Base-by-base conservation (phyloP, 2,113 vertebrate species). In the Sylvietta virens region DNA sequence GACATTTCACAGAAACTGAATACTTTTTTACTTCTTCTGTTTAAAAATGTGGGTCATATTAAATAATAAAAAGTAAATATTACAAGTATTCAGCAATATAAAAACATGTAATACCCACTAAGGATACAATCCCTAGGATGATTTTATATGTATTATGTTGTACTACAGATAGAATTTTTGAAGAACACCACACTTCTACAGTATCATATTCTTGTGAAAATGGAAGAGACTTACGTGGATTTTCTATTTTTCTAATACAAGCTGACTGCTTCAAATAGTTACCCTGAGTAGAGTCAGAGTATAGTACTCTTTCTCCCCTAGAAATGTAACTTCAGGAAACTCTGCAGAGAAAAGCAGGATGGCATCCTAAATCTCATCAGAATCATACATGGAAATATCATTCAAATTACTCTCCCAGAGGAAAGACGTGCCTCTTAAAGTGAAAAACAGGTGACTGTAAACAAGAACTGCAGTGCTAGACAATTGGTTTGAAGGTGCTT, bases 391-490 rank as follows among this genome's bases (percentile, higher is more conserved):
- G 7, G 28, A 92, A 48, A 77, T 77, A 12, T 71, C 21, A 58
- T 65, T 57, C 58, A 85, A 11, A 37, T 24, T 54, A 56, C 31
- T 85, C 13, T 66, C 18, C 9, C 15, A 60, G 50, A 22, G 11
- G 7, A 77, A 65, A 40, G 33, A 82, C 3, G 1, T 26, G 5
- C 6, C 33, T 88, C 22, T 40, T 77, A 81, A 81, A 89, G 37
- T n/a, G 18, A 31, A 11, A 67, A 40, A 57, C 1, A 0, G 19
- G 33, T 27, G 6, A 4, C 10, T 3, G 3, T n/a, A 51, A 81
- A 82, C 53, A 31, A 65, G 56, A 79, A 28, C 19, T 76, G 23
- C 39, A 50, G 6, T 33, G 87, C 42, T 40, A 71, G 26, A 17
- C 15, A 53, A 11, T 3, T 61, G 31, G 0, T 88, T 47, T 86